Evolutionary conservation across 1,140 invertebrate genomes (phyloP).

Genomic region (Mycetomoellerius zeteki): DNA sequence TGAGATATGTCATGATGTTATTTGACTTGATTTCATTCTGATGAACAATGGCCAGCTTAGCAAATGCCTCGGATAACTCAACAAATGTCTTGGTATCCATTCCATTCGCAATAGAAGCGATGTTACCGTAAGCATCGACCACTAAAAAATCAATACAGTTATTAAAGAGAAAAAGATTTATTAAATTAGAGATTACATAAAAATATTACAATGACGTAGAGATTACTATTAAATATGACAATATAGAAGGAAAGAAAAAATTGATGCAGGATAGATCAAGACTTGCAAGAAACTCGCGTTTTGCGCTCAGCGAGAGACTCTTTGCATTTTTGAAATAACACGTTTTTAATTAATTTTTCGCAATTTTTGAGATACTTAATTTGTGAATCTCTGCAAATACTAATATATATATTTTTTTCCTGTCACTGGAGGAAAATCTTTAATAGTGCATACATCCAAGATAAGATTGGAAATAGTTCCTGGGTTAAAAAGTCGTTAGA

Average conservation of each 20-base stretch:
- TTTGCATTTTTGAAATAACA: not conserved
- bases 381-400: not conserved
- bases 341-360: constrained; percentile 17
- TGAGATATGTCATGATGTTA: constrained; percentile 72
- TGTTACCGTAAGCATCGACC: constrained; percentile 75
- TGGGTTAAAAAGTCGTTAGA: constrained; percentile 70
- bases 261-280: not conserved
- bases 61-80: constrained; percentile 81
- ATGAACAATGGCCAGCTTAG: constrained; percentile 76
- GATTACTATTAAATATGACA: not conserved
- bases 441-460: not conserved
- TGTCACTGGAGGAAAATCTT: not conserved
- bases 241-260: not conserved
- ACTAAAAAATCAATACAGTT: constrained; percentile 68
- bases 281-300: not conserved
- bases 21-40: constrained; percentile 68
- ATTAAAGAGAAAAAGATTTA: not conserved
- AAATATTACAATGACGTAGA: not conserved
- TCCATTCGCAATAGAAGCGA: constrained; percentile 75
- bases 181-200: not conserved
- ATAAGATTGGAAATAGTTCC: constrained; percentile 28
- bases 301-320: not conserved
- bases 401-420: not conserved
- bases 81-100: constrained; percentile 80
- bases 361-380: not conserved